These are phyloP conservation scores for Pteruthius melanotis DNA, from an alignment of 2,113 vertebrate species.

Conservation along the genomic window DNA sequence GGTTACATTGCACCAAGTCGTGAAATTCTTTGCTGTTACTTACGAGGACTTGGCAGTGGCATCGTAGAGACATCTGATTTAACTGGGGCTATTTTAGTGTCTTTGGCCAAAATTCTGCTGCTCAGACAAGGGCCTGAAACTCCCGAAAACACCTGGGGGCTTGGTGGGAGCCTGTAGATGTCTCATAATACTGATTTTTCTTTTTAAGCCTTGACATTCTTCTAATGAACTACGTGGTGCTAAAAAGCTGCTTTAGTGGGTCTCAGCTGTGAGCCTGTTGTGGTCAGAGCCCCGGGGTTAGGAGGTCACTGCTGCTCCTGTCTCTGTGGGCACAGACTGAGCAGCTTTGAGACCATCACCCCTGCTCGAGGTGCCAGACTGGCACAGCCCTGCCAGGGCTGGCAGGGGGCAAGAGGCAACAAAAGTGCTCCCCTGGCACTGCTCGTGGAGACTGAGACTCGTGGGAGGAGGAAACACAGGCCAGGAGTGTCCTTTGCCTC, in stretches of 20 bases:
- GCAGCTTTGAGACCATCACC: not conserved
- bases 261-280: not conserved
- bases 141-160: not conserved
- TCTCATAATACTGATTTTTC: not conserved
- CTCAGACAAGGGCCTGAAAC: not conserved
- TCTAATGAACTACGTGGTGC: not conserved
- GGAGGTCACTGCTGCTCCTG: not conserved
- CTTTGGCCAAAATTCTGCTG: slow-evolving; percentile 4
- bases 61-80: slow-evolving; percentile 34
- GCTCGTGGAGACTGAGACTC: not conserved
- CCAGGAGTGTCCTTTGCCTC: not conserved
- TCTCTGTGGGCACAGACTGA: not conserved
- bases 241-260: not conserved
- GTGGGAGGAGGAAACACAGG: not conserved
- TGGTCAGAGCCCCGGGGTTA: not conserved
- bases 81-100: slow-evolving; percentile 37
- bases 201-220: not conserved
- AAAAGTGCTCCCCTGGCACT: not conserved
- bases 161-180: not conserved
- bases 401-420: not conserved
- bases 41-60: slow-evolving; percentile 55
- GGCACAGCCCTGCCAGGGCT: not conserved
- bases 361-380: not conserved
- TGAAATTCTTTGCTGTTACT: slow-evolving; percentile 67
- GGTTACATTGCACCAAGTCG: slow-evolving; percentile 64